Base-by-base conservation (phyloP, 2,797 vertebrate genomes). In the Sebastes kiyomatsui region DNA sequence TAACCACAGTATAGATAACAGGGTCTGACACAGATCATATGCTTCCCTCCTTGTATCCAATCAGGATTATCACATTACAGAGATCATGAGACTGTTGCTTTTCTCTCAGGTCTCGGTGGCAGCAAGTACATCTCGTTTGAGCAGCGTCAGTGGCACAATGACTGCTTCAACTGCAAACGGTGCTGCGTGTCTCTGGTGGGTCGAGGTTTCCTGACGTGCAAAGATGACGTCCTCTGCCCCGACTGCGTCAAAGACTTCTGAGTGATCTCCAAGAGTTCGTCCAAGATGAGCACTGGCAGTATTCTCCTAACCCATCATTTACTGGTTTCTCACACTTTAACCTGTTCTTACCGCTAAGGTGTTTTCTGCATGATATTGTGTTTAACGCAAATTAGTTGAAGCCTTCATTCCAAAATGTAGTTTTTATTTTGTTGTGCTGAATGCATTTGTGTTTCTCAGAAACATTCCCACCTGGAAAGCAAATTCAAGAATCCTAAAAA, bases 61-160 rank as follows among this genome's bases (percentile, higher is more conserved):
- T 90, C 68, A 33, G n/a, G 8, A 20, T 92, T 10, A 93, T 90
- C 83, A n/a, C 59, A 76, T 93, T 86, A 90, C 25, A 68, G 61
- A 32, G 18, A 84, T 90, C 85, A 90, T 79, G 77, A 62, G 86
- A 89, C 35, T 14, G 7, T 22, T 60, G 46, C 58, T 59, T 81
- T 54, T n/a, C 38, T 33, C n/a, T 73, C 91, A 99, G 98, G 98
- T 64, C 95, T 99, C 0, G 97, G 98, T 3, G 97, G 98, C 77
- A 98, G 97, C 61, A 98, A 98, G 93, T 99, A 99, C 93, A 98
- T 99, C 94, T 98, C 97, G 0, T 99, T 99, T 5, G 97, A 99
- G 90, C 97, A 98, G 77, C 97, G 98, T n/a, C 98, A 99, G 91
- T 99, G 98, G 98, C 98, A 99, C 88, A 98, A 97, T 0, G 96